Evolutionary conservation across 1,140 invertebrate genomes (phyloP), one percentile per base, ranked within the genome.

Genomic region (Helicoverpa armigera): DNA sequence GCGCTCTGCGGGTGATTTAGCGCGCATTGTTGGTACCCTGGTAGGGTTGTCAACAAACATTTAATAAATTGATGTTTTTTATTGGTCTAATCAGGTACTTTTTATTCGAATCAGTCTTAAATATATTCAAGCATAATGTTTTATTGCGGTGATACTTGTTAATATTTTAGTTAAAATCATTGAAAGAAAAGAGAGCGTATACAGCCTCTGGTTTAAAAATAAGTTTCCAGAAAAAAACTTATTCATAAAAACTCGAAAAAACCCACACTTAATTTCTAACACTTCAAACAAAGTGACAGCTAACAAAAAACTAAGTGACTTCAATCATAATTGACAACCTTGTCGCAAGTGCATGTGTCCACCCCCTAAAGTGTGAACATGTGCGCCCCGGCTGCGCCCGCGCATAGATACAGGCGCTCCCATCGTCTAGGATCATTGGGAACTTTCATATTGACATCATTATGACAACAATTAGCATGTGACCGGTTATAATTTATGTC

Each of bases 1-100:
- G 61, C 74, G 83, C 90, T 92, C 89, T 87, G 91, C 89, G 91
- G 91, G 92, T 93, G 92, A 93, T 92, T 93, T 92, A 89, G 83
- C 87, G 83, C 84, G 83, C 88, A 89, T 91, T 92, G 89, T 89
- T 89, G 80, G 85, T 89, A 85, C 69, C 82, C 58, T 79, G n/a
- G 12, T 82, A 91, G 90, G 89, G 91, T 60, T 90, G 82, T 74
- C 88, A 84, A 80, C 54, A 76, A 4, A 74, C 5, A 65, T 5
- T 81, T 1, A 29, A 75, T 67, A 75, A 75, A 81, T 31, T 65
- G 31, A 14, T 56, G 13, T 12, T 18, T n/a, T 48, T 63, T 10
- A 23, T 29, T 74, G 18, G 31, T 16, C 35, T 23, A 67, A 35
- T 35, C 7, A 35, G 35, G 35, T 23, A 23, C 3, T 35, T 35